Evolutionary conservation across 2,113 vertebrate genomes (phyloP), one percentile per base, ranked within the genome.

Genomic region (Malurus elegans): DNA sequence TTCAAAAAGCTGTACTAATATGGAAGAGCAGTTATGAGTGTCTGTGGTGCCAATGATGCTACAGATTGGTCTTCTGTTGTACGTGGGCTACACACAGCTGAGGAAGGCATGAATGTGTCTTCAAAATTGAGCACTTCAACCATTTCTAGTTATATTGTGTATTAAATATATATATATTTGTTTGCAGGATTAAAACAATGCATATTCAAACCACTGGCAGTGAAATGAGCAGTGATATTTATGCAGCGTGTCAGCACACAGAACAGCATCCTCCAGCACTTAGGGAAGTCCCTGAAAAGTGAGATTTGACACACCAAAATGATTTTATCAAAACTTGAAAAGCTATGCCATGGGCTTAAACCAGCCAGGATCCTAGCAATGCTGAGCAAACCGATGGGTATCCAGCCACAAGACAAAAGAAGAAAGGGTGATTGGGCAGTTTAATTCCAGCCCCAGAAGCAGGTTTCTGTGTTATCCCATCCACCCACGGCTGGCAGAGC

Each of bases 171-270:
- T 38, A 38, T 38, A 38, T 38, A 83, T 92, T 94, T 88, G 82
- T 97, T 97, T 97, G 40, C 74, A 79, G 82, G 79, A 94, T 91
- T 90, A 93, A 96, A 86, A 60, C 95, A 96, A 89, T 53, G 25
- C 28, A 8, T 78, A 40, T 69, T 96, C 89, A 89, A 97, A 88
- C 73, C 87, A 89, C 58, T 50, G 86, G 50, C 51, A 80, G 45
- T 26, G 20, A 87, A 96, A 72, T 72, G 40, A 62, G 87, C 83
- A 54, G 10, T 38, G 58, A 56, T 71, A 94, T 91, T 57, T 71
- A 48, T 82, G 61, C 79, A 69, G n/a, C 50, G 21, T 17, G 7
- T 76, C 79, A 83, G 72, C 64, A 56, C 19, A 34, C 21, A 50
- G 64, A 94, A n/a, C 13, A 73, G 28, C 65, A 64, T 86, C 44